Percentiles rank a stretch among this genome's conserved stretches.
Conservation (phyloP, 2,888 invertebrate genomes). For the Watsonalla binaria region DNA sequence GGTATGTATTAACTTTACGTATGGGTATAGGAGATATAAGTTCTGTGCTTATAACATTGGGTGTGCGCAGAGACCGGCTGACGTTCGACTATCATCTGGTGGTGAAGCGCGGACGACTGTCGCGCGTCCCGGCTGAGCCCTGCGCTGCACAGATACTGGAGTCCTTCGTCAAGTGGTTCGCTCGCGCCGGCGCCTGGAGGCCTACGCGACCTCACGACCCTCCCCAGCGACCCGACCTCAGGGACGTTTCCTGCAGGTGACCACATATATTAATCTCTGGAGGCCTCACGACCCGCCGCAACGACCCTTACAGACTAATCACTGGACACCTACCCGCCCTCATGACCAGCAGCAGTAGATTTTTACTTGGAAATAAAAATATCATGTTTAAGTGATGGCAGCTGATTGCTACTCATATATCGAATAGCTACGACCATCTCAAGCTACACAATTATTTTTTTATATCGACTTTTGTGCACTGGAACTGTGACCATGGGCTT, state of each 20-base stretch:
- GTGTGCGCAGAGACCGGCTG: slow-evolving; percentile 52
- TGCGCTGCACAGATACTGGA: slow-evolving; percentile 68
- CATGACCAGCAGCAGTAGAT: no score
- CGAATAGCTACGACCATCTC: no score
- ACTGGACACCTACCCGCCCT: neutral
- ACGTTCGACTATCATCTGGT: slow-evolving; percentile 74
- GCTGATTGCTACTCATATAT: no score
- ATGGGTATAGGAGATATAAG: no score
- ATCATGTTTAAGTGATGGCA: no score
- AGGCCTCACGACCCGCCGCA: neutral
- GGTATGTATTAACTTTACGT: slow-evolving; percentile 32
- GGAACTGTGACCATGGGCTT: no score
- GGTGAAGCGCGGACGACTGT: slow-evolving; percentile 64
- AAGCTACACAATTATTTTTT: no score
- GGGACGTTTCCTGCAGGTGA: slow-evolving; percentile 63
- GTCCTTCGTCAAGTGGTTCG: slow-evolving; percentile 72
- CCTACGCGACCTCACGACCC: slow-evolving; percentile 51
- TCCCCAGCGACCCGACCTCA: slow-evolving; percentile 53
- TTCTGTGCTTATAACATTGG: slow-evolving; percentile 4
- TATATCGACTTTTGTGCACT: no score
- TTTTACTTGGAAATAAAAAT: no score
- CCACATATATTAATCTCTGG: neutral
- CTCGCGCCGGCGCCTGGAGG: slow-evolving; percentile 70
- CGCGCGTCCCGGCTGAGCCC: slow-evolving; percentile 62
- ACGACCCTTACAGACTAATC: neutral